phyloP scores from a whole-genome alignment of 2,888 invertebrate genomes.

The Sympetrum striolatum region DNA sequence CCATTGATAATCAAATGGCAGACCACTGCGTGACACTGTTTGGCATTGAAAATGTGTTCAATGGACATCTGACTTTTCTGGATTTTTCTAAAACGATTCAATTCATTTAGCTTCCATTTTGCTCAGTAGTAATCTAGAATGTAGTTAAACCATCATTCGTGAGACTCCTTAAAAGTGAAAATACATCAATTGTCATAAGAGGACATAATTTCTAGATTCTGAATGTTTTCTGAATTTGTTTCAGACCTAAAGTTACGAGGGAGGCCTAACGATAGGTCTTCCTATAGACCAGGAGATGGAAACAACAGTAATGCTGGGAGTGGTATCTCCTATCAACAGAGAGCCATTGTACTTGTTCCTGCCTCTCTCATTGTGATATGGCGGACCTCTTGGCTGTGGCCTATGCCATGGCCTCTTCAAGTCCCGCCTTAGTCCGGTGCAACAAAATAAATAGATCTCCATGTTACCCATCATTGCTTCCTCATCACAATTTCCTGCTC shows the following conservation, averaged over 20 bases:
- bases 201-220: no score
- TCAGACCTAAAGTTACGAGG: conserved; percentile 20
- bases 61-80: no score
- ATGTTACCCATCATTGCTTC: conserved; percentile 12
- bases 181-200: no score
- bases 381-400: conserved; percentile 13
- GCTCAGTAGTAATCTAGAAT: no score
- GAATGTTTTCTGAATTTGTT: background rate
- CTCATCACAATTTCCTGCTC: background rate
- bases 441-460: background rate
- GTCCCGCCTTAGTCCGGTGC: conserved; percentile 11
- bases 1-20: no score
- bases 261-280: conserved; percentile 13
- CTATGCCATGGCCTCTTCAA: conserved; percentile 22
- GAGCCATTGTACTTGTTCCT: background rate
- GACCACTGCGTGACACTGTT: no score
- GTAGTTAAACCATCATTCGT: no score
- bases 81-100: no score
- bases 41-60: no score
- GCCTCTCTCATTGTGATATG: conserved; percentile 10
- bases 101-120: no score
- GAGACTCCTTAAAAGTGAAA: no score
- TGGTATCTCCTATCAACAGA: background rate
- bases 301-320: background rate
- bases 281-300: conserved; percentile 28